Evolutionary conservation across 2,888 invertebrate genomes (phyloP), one percentile per base, ranked within the genome.

Genomic region (Halictus ligatus): DNA sequence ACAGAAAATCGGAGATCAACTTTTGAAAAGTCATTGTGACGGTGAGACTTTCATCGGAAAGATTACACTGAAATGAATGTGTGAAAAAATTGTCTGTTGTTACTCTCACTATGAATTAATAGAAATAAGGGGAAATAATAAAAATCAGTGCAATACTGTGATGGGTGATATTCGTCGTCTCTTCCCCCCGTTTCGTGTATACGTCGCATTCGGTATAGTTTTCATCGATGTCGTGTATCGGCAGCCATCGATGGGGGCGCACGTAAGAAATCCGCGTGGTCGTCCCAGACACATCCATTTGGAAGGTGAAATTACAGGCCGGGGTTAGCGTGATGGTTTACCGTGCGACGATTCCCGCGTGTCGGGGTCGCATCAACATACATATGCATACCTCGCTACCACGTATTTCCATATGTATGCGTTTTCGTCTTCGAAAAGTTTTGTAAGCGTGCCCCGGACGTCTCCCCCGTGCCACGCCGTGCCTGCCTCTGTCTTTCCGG

Each of bases 381-480:
- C 81, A 84, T 80, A 79, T 78, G 76, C 60, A 78, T 67, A 72
- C 79, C 43, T 54, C 54, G 54, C 54, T n/a, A 29, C 67, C 71
- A 29, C 75, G 80, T 86, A 84, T 88, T 80, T 86, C 81, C 83
- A 88, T 84, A 82, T 74, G 77, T 64, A 82, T 78, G 80, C 86
- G 78, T 89, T 84, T 76, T 81, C 83, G 87, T 87, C 86, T 81
- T 84, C 46, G 77, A 88, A 83, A 82, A 76, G 73, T 81, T 67
- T 58, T 64, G n/a, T 67, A 75, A 74, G 50, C 77, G 71, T 81
- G 73, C 69, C 50, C 50, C 15, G n/a, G 67, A 7, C 21, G 21
- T 50, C 73, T 18, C 10, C 29, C 84, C 78, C 54, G 91, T 91
- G 88, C 90, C 90, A 91, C 83, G 85, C 83, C 72, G 91, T 90